Evolutionary conservation across 2,797 vertebrate genomes (phyloP), one percentile per base, ranked within the genome.

Genomic region (Rachycentron canadum): DNA sequence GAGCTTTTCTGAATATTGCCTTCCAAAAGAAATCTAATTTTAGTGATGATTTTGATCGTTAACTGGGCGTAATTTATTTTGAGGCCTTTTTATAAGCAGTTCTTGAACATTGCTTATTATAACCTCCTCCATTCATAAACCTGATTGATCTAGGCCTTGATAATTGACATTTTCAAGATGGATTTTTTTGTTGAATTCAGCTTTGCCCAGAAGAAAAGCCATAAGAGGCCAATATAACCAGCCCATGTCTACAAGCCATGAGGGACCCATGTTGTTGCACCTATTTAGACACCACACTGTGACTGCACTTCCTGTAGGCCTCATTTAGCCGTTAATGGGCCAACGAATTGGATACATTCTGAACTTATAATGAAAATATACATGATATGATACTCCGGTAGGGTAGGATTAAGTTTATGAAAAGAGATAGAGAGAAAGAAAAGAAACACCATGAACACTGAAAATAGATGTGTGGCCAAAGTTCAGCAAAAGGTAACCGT

Each of bases 281-380:
- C 62, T 76, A 58, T 61, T 67, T 73, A 56, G 69, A 68, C 69
- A 23, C 11, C 57, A 55, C 38, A 59, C 26, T 55, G 36, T 23
- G 47, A 75, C 71, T 59, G 45, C 52, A 68, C 30, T 70, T 43
- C 17, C 9, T 9, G 36, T 34, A 17, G 66, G 41, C 21, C 34
- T 58, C 68, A 49, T 73, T 76, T 53, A 66, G 38, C 45, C 43
- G 25, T 19, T 14, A 60, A 21, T 38, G 26, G 34, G 40, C 28
- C 49, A 49, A 60, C 34, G 21, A 60, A 58, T 68, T 28, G 32
- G 32, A n/a, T n/a, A n/a, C n/a, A 23, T 14, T 36, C 7, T 55
- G 7, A 7, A 47, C 6, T 26, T 47, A 40, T 25, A 38, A 28
- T 0, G 52, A 3, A 50, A 25, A 56, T 40, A 16, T 28, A 64